A percentile compares a stretch with the other conserved stretches of the same genome.
Evolutionary conservation across 2,113 vertebrate species (phyloP).

Genomic region (Pseudorhombus dupliciocellatus): DNA sequence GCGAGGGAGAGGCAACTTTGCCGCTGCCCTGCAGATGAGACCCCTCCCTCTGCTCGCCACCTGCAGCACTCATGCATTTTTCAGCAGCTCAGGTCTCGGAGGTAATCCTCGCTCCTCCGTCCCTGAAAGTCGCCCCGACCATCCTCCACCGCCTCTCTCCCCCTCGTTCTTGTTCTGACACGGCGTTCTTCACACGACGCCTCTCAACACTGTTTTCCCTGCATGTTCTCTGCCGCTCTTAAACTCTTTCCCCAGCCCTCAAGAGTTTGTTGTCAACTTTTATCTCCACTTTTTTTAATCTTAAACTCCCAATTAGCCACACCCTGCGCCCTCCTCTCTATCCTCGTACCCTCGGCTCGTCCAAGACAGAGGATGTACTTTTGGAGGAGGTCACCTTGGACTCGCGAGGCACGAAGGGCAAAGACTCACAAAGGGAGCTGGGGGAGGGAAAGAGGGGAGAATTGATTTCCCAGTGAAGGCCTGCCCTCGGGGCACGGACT

Average conservation of each 20-base stretch:
- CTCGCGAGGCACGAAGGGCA: conserved; percentile 70
- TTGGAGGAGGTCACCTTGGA: conserved; percentile 37
- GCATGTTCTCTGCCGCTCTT: conserved; percentile 4
- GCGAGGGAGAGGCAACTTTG: background rate
- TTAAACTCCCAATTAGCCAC: background rate
- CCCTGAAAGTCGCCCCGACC: conserved; percentile 42
- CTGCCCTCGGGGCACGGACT: conserved; percentile 47
- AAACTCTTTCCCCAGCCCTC: background rate
- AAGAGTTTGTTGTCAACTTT: conserved; percentile 1
- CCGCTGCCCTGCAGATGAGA: conserved; percentile 15
- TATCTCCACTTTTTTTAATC: conserved; percentile 4
- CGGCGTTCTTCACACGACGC: conserved; percentile 1
- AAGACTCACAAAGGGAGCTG: conserved; percentile 26
- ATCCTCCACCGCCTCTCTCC: background rate
- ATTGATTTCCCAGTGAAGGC: conserved; percentile 77
- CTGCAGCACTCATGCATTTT: conserved; percentile 63
- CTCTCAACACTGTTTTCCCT: background rate
- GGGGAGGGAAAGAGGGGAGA: conserved; percentile 44
- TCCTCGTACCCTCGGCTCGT: background rate
- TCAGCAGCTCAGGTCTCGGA: conserved; percentile 51
- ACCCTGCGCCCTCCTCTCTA: background rate
- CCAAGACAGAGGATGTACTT: conserved; percentile 17
- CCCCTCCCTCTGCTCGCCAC: conserved; percentile 3
- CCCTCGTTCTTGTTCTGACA: background rate
- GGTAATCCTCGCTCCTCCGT: conserved; percentile 42